Conservation (phyloP, 1,140 invertebrate species). For the Teleopsis dalmanni region DNA sequence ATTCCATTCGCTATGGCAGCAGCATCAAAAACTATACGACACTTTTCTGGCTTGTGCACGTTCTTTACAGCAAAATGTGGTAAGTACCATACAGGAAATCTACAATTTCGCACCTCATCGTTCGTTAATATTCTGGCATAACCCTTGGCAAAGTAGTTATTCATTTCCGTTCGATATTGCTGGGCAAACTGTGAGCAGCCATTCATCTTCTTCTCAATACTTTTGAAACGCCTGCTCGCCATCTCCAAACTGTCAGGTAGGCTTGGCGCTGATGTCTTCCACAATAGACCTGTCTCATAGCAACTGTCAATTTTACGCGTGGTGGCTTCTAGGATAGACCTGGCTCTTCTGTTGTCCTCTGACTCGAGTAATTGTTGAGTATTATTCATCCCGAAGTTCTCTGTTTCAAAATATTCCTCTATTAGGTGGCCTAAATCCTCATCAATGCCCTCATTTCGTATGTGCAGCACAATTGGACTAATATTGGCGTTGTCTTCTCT, state of each 20-base stretch:
- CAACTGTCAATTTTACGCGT: too few relatives aligned
- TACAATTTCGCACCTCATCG: background rate
- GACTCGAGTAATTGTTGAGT: too few relatives aligned
- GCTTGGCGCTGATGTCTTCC: too few relatives aligned
- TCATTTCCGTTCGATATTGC: constrained; percentile 13
- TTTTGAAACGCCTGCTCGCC: constrained; percentile 5
- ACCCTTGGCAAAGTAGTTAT: constrained; percentile 14
- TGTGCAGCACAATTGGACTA: too few relatives aligned
- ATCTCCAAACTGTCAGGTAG: constrained; percentile 8
- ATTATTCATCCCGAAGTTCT: too few relatives aligned
- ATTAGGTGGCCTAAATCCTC: too few relatives aligned
- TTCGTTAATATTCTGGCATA: constrained; percentile 14
- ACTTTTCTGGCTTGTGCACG: constrained; percentile 23
- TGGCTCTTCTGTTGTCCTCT: too few relatives aligned
- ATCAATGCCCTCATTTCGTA: too few relatives aligned
- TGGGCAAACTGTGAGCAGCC: constrained; percentile 3
- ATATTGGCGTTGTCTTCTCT: too few relatives aligned
- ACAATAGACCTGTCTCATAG: too few relatives aligned
- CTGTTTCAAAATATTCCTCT: too few relatives aligned
- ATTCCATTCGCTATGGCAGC: constrained; percentile 17
- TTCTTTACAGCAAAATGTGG: constrained; percentile 29
- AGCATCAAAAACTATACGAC: constrained; percentile 28
- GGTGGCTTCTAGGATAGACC: too few relatives aligned
- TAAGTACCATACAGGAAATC: constrained; percentile 23
- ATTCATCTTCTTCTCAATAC: constrained; percentile 13